Evolutionary conservation across 1,140 invertebrate species (phyloP).

Genomic region (Anoplophora glabripennis): DNA sequence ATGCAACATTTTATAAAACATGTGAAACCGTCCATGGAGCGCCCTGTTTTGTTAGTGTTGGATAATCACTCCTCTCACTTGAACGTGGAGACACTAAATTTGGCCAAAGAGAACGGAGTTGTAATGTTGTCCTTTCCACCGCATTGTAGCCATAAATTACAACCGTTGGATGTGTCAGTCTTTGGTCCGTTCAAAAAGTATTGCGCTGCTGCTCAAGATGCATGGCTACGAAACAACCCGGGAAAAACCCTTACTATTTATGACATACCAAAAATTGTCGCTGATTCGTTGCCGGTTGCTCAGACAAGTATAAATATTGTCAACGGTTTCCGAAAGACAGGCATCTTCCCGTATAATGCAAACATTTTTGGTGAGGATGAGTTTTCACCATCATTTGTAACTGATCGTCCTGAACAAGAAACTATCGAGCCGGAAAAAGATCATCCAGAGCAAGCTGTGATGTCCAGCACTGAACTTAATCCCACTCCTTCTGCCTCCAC

Average conservation of each 20-base stretch:
- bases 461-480: conserved; percentile 16
- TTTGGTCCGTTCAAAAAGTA: conserved; percentile 28
- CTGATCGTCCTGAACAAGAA: conserved; percentile 25
- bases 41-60: conserved; percentile 41
- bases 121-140: conserved; percentile 25
- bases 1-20: conserved; percentile 43
- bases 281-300: too few relatives aligned
- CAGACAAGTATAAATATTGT: too few relatives aligned
- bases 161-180: conserved; percentile 47
- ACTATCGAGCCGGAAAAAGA: conserved; percentile 16
- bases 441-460: conserved; percentile 14
- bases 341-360: conserved; percentile 21
- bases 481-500: too few relatives aligned
- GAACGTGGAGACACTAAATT: conserved; percentile 21
- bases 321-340: too few relatives aligned
- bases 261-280: too few relatives aligned
- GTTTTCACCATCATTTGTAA: conserved; percentile 37
- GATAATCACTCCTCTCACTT: conserved; percentile 42
- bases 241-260: too few relatives aligned
- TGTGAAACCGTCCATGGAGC: conserved; percentile 33
- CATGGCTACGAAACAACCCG: not conserved
- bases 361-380: too few relatives aligned
- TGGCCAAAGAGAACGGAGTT: conserved; percentile 23
- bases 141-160: conserved; percentile 33
- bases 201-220: too few relatives aligned